Percentiles rank a stretch among this genome's conserved stretches.
These are phyloP conservation scores for Kryptolebias ocellatus DNA, from an alignment of 2,797 vertebrate genomes.

Conservation along the genomic window DNA sequence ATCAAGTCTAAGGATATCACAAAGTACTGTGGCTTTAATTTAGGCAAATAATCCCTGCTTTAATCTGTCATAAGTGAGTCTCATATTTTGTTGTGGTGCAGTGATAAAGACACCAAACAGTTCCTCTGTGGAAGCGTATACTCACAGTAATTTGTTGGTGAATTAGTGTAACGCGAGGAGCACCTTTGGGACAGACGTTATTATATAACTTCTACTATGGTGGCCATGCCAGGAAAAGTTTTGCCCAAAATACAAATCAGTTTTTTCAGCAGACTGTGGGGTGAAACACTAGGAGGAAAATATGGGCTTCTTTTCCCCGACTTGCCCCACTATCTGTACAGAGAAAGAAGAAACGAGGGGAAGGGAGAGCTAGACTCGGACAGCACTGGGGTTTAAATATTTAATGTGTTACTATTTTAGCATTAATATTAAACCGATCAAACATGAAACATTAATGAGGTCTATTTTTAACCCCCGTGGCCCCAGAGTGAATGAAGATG, in stretches of 20 bases:
- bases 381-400: constrained; percentile 73
- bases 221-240: constrained; percentile 4
- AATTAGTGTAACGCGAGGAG: constrained; percentile 38
- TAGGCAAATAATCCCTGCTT: constrained; percentile 18
- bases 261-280: constrained; percentile 21
- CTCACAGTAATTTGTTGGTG: constrained; percentile 41
- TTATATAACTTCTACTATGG: constrained; percentile 21
- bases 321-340: constrained; percentile 33
- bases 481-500: constrained; percentile 59
- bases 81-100: constrained; percentile 28
- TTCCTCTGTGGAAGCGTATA: constrained; percentile 4
- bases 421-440: constrained; percentile 82
- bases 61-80: constrained; percentile 21
- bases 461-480: constrained; percentile 75
- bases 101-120: constrained; percentile 16
- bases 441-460: constrained; percentile 78
- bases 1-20: too few species aligned
- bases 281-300: constrained; percentile 1
- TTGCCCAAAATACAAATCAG: constrained; percentile 26
- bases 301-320: constrained; percentile 10
- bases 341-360: constrained; percentile 19
- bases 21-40: too few species aligned
- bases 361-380: constrained; percentile 42
- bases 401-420: constrained; percentile 82
- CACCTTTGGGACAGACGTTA: constrained; percentile 37